These are phyloP conservation scores for Catamblyrhynchus diadema DNA, from an alignment of 2,797 vertebrate species.

Conservation along the genomic window DNA sequence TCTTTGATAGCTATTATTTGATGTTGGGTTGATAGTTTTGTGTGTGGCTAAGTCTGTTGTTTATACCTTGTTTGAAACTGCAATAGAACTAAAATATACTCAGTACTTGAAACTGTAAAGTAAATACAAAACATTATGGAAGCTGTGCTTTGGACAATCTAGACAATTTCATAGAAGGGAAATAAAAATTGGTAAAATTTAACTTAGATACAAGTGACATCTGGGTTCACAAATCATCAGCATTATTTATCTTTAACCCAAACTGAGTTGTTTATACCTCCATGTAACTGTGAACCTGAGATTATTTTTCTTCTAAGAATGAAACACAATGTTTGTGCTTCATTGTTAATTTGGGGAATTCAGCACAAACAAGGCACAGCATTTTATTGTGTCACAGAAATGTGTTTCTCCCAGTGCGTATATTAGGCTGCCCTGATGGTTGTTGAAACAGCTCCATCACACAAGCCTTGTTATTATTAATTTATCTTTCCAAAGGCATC, in stretches of 20 bases:
- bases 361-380: neutral
- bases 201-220: neutral
- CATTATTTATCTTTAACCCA: neutral
- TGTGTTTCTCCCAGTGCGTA: neutral
- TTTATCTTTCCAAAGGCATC: neutral
- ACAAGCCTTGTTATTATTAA: neutral
- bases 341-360: neutral
- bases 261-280: neutral
- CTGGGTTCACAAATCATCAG: neutral
- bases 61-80: neutral
- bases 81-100: neutral
- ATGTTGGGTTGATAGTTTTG: neutral
- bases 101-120: neutral
- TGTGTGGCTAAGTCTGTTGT: neutral
- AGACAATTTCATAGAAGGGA: neutral
- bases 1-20: neutral
- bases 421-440: neutral
- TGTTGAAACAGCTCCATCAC: neutral
- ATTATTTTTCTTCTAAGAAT: neutral
- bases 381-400: neutral
- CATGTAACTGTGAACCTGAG: neutral
- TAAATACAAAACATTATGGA: constrained; percentile 4
- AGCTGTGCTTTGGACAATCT: neutral
- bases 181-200: neutral
- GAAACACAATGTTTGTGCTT: neutral